Evolutionary conservation across 2,888 invertebrate species (phyloP), one percentile per base, ranked within the genome.

Genomic region (Ichneumoninae sp.): DNA sequence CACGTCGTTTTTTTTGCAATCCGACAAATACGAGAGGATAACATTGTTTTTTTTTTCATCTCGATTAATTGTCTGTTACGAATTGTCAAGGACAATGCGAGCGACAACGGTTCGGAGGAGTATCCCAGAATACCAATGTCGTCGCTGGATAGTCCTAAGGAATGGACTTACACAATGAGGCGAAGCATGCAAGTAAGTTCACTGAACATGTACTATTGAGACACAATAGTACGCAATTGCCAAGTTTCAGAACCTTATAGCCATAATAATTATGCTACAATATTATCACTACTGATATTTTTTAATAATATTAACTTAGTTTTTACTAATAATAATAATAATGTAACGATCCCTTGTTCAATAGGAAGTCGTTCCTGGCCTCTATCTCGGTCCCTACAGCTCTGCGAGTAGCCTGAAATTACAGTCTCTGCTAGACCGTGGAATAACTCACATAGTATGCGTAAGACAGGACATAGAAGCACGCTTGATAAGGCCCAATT

Each of bases 361-460:
- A 95, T 95, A 96, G 94, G 96, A 96, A 93, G 95, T 96, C 44
- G 94, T 96, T 81, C 96, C 96, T 52, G 95, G 96, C 13, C 93
- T 96, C 33, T 96, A 94, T 91, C 94, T 96, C 19, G 96, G 96
- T 26, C 96, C 96, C 3, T 96, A 96, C 91, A 95, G 95, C 77
- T 94, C 95, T 73, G 96, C 96, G 26, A 95, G 95, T 89, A 95
- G 94, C 88, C 94, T 95, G 69, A 95, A 95, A 92, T 93, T 95
- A 44, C 93, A 94, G 47, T 91, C 90, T 69, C 91, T 96, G 76
- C 87, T 94, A 75, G 94, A 95, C 60, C 93, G 94, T 88, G 95
- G 96, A 6, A 95, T 96, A 85, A 96, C 96, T 40, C 96, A 96
- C 89, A 96, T 96, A 87, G 94, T 96, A 73, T 96, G 96, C 91